phyloP scores from a whole-genome alignment of 2,888 invertebrate species.

The Lasioglossum pauxillum region DNA sequence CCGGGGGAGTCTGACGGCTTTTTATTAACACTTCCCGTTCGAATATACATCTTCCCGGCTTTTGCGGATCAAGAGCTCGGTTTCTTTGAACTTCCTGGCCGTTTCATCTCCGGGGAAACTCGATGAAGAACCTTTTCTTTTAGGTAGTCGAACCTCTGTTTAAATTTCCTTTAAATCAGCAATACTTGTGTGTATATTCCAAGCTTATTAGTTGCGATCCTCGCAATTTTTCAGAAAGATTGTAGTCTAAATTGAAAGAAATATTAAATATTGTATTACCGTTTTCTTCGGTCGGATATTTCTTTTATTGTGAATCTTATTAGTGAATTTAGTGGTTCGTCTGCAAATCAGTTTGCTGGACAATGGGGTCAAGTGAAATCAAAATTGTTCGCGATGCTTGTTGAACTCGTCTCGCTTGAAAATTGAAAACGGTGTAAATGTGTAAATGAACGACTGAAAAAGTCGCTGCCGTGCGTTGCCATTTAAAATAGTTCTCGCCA shows the following conservation, averaged over 20 bases:
- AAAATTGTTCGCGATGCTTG: neutral
- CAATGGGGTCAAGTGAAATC: neutral
- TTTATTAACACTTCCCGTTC: constrained; percentile 28
- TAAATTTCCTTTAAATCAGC: neutral
- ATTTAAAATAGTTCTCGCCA: neutral
- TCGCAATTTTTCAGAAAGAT: neutral
- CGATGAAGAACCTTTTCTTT: neutral
- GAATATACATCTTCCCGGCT: constrained; percentile 15
- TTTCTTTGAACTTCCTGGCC: neutral
- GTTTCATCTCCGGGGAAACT: neutral
- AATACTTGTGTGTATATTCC: neutral
- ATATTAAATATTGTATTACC: no score
- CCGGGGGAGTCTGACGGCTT: neutral
- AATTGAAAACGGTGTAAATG: neutral
- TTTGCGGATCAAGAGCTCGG: constrained; percentile 1
- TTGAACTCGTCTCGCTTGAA: neutral
- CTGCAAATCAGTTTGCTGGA: neutral
- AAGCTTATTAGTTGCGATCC: neutral
- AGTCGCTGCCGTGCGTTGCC: neutral
- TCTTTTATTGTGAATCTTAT: neutral
- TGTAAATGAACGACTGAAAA: neutral
- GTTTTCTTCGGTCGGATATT: no score
- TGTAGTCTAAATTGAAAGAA: neutral
- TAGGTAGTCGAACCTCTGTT: neutral
- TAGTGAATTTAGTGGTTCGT: neutral